Conservation (phyloP, 2,797 vertebrate species). For the Hirundo rustica region DNA sequence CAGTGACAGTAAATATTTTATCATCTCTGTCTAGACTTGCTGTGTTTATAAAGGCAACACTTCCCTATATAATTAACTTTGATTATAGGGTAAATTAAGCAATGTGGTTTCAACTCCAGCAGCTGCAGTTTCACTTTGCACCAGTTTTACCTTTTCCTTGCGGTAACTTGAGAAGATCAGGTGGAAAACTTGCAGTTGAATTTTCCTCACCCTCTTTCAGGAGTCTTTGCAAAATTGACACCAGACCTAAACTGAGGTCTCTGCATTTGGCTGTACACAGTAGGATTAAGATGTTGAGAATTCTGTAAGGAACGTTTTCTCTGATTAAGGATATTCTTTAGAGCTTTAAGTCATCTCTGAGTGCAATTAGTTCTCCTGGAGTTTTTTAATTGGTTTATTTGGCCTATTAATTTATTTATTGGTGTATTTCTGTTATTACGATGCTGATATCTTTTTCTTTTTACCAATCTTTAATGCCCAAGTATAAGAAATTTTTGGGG, state of each 20-base stretch:
- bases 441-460: too few species aligned
- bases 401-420: neutral
- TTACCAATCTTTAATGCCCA: neutral
- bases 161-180: neutral
- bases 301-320: neutral
- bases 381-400: accelerated
- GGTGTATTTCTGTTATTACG: neutral
- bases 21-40: neutral
- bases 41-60: accelerated
- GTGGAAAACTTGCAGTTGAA: neutral
- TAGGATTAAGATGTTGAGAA: neutral
- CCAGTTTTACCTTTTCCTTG: accelerated
- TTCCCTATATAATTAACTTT: neutral
- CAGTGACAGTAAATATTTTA: neutral
- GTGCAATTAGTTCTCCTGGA: neutral
- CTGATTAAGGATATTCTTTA: neutral
- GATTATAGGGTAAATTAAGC: neutral
- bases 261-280: neutral
- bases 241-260: neutral
- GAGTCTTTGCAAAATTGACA: neutral
- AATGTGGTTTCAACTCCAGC: neutral
- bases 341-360: neutral
- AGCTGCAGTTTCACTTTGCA: neutral
- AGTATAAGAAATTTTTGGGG: neutral
- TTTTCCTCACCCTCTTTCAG: neutral